These are phyloP conservation scores for Scomberomorus guttatus DNA, from an alignment of 2,797 vertebrate genomes.

Conservation along the genomic window DNA sequence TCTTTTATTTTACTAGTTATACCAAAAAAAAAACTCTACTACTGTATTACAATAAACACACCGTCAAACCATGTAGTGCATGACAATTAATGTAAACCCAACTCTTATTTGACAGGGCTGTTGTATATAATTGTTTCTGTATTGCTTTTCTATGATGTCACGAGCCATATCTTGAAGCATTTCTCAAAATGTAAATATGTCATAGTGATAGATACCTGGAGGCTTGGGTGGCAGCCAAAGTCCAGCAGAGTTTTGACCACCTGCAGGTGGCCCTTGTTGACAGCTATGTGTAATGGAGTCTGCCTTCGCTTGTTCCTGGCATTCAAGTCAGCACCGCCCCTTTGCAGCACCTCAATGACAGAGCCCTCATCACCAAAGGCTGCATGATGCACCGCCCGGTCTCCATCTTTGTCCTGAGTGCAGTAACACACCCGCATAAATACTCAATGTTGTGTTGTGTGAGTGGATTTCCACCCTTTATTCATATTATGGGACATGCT, in stretches of 20 bases:
- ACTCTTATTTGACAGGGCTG: conserved; percentile 1
- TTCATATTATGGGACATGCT: neutral
- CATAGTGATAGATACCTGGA: conserved; percentile 89
- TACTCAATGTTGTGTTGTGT: conserved; percentile 27
- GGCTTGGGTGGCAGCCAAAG: conserved; percentile 98
- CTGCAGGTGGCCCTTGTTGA: conserved; percentile 98
- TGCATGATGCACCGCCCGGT: conserved; percentile 97
- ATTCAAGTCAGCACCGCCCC: conserved; percentile 96
- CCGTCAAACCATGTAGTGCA: neutral
- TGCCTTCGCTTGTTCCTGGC: conserved; percentile 98
- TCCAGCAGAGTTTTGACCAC: conserved; percentile 98
- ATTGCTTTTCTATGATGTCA: neutral
- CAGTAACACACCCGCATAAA: conserved; percentile 44
- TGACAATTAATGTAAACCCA: neutral
- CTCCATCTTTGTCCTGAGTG: conserved; percentile 97
- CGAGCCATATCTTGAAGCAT: neutral
- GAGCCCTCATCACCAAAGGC: conserved; percentile 98
- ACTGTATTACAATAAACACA: neutral
- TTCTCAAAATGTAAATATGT: conserved; percentile 24
- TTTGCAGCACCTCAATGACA: conserved; percentile 97
- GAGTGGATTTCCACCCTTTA: conserved; percentile 12
- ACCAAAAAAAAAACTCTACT: neutral
- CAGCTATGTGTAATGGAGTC: conserved; percentile 97
- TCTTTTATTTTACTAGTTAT: neutral
- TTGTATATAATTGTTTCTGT: neutral